phyloP scores from a whole-genome alignment of 1,140 invertebrate genomes.

The Melitaea cinxia region DNA sequence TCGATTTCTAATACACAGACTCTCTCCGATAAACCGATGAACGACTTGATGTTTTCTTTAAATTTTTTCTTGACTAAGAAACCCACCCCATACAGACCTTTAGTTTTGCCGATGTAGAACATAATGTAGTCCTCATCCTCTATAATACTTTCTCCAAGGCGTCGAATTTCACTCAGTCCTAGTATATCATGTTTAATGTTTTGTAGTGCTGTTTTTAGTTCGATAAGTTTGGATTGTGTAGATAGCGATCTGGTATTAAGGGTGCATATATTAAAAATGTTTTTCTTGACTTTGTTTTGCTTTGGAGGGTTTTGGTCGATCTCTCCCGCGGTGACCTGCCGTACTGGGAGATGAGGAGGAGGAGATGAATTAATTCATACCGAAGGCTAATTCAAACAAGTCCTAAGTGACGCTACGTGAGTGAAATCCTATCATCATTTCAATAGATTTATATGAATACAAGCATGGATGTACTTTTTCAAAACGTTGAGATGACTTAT shows the following conservation, averaged over 20 bases:
- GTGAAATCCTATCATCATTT: too few species aligned
- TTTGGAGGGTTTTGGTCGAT: conserved; percentile 49
- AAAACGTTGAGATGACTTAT: too few species aligned
- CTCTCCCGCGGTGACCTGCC: conserved; percentile 47
- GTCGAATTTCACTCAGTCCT: conserved; percentile 44
- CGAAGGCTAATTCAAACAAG: too few species aligned
- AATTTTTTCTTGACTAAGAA: conserved; percentile 12
- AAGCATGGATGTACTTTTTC: too few species aligned
- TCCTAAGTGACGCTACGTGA: too few species aligned
- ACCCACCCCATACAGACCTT: conserved; percentile 36
- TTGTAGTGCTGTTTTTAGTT: conserved; percentile 46
- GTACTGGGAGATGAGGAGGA: conserved; percentile 38
- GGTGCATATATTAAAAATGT: conserved; percentile 38
- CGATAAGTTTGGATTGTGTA: conserved; percentile 36
- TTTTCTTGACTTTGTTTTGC: conserved; percentile 27
- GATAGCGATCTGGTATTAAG: conserved; percentile 46
- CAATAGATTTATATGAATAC: too few species aligned
- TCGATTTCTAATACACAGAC: conserved; percentile 15
- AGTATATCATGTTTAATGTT: conserved; percentile 48
- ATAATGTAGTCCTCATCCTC: conserved; percentile 48
- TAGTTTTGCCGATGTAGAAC: conserved; percentile 46
- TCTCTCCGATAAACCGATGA: conserved; percentile 47
- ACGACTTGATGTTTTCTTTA: conserved; percentile 37
- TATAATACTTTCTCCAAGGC: conserved; percentile 41
- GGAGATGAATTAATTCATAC: too few species aligned